phyloP scores from a whole-genome alignment of 2,888 invertebrate genomes.

The Aporophyla lueneburgensis region DNA sequence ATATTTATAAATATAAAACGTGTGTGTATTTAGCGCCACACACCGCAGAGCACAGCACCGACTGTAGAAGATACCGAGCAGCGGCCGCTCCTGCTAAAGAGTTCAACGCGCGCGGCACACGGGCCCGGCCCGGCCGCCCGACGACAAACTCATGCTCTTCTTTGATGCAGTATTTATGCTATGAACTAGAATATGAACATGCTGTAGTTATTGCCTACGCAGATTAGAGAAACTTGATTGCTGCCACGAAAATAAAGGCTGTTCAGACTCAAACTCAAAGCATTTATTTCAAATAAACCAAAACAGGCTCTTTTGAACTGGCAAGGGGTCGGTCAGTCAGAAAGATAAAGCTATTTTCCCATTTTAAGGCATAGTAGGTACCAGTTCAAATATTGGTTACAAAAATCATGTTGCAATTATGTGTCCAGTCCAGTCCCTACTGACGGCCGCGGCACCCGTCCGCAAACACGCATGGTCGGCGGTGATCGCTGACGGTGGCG shows the following conservation, averaged over 20 bases:
- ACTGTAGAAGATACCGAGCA: neutral
- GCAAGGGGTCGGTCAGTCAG: neutral
- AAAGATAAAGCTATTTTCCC: neutral
- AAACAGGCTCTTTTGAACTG: neutral
- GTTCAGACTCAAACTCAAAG: neutral
- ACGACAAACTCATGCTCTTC: neutral
- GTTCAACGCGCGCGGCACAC: constrained; percentile 38
- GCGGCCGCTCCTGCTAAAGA: constrained; percentile 36
- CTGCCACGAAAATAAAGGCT: neutral
- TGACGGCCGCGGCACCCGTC: too few species aligned
- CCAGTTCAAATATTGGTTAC: too few species aligned
- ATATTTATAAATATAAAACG: neutral
- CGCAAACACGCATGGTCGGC: too few species aligned
- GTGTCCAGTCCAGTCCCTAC: too few species aligned
- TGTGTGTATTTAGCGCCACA: neutral
- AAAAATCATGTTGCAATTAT: too few species aligned
- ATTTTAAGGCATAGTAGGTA: neutral
- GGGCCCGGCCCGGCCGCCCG: neutral
- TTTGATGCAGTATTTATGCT: neutral
- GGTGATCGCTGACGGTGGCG: too few species aligned
- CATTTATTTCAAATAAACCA: neutral
- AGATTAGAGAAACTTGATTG: neutral
- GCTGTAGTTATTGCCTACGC: too few species aligned
- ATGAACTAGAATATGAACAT: too few species aligned
- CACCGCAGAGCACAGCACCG: too few species aligned